phyloP scores from a whole-genome alignment of 2,797 vertebrate species.

The Iguana delicatissima region DNA sequence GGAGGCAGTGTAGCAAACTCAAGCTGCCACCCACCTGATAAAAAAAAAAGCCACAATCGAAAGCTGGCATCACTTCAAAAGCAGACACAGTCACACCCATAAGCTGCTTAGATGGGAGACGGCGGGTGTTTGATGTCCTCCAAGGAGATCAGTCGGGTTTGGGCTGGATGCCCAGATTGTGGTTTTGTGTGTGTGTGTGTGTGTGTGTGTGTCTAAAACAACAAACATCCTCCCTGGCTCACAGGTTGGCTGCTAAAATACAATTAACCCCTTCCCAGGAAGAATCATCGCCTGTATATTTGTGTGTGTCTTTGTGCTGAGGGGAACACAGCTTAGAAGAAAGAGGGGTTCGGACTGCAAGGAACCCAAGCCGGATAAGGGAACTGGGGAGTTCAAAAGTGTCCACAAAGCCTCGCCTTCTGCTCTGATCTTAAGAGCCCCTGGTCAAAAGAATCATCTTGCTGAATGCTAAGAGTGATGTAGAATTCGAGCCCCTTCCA shows the following conservation, averaged over 20 bases:
- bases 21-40: slow-evolving; percentile 30
- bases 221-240: background rate
- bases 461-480: too few species aligned
- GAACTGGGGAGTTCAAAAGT: too few species aligned
- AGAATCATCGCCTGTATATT: background rate
- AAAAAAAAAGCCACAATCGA: slow-evolving; percentile 44
- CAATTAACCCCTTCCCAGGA: background rate
- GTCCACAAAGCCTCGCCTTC: too few species aligned
- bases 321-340: background rate
- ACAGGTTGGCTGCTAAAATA: background rate
- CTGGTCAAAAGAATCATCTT: too few species aligned
- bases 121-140: slow-evolving; percentile 51
- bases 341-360: background rate
- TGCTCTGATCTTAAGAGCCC: too few species aligned
- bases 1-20: background rate
- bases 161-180: background rate
- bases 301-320: background rate
- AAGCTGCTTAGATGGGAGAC: slow-evolving; percentile 30
- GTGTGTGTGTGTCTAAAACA: background rate
- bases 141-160: slow-evolving; percentile 8
- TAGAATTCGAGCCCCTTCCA: too few species aligned
- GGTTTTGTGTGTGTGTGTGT: background rate
- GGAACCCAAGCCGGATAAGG: background rate
- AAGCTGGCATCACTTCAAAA: slow-evolving; percentile 68
- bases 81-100: slow-evolving; percentile 39